Evolutionary conservation across 2,888 invertebrate genomes (phyloP).

Genomic region (Catocala sponsa): DNA sequence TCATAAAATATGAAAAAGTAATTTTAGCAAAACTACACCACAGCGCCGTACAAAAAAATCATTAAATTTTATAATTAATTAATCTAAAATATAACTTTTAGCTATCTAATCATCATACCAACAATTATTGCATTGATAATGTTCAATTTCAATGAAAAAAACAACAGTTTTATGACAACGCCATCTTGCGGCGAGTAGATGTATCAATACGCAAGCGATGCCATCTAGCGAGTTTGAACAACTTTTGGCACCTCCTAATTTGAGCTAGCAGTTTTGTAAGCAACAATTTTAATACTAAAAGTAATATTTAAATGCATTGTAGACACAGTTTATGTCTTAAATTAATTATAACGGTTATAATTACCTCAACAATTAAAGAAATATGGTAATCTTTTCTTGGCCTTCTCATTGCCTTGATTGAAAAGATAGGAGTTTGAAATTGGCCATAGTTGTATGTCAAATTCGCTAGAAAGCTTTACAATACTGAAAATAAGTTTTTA

Average conservation of each 20-base stretch:
- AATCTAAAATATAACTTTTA: slow-evolving; percentile 40
- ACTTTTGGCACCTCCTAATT: neutral
- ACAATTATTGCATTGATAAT: slow-evolving; percentile 19
- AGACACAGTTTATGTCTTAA: neutral
- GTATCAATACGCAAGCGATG: slow-evolving; percentile 1
- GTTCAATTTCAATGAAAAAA: slow-evolving; percentile 5
- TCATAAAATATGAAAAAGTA: neutral
- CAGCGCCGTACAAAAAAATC: slow-evolving; percentile 26
- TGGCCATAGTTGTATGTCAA: neutral
- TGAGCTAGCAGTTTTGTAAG: too few species aligned
- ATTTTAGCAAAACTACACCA: slow-evolving; percentile 21
- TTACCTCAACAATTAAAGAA: too few species aligned
- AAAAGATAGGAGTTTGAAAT: too few species aligned
- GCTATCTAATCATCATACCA: slow-evolving; percentile 38
- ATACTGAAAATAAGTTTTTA: neutral
- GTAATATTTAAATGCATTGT: slow-evolving; percentile 7
- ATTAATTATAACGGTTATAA: too few species aligned
- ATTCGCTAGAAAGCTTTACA: neutral
- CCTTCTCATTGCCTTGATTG: too few species aligned
- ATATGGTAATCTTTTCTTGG: too few species aligned
- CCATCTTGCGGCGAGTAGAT: slow-evolving; percentile 15
- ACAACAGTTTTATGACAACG: slow-evolving; percentile 16
- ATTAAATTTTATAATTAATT: slow-evolving; percentile 46
- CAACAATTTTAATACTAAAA: neutral
- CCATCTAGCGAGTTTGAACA: slow-evolving; percentile 14